Percentiles rank a stretch among this genome's conserved stretches.
Conservation (phyloP, 2,797 vertebrate genomes). For the Crenuchus spilurus region DNA sequence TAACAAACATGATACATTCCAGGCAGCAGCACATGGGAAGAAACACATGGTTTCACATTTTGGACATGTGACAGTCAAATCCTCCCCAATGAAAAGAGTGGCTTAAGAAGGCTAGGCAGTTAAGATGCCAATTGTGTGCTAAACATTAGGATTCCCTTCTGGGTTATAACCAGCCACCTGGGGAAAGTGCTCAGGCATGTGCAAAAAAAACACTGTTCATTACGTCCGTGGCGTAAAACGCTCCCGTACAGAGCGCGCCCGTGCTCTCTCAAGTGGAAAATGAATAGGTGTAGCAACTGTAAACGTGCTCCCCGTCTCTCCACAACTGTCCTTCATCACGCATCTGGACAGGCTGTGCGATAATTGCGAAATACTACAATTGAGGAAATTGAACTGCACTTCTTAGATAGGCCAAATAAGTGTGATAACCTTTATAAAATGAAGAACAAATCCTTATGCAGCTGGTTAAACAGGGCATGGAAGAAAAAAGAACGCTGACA, state of each 20-base stretch:
- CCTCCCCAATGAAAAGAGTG: neutral
- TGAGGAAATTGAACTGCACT: constrained; percentile 33
- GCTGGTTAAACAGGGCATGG: constrained; percentile 6
- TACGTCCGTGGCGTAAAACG: constrained; percentile 34
- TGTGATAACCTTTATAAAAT: no score
- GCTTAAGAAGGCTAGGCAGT: neutral
- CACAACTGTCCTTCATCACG: constrained; percentile 22
- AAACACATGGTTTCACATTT: neutral
- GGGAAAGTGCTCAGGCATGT: constrained; percentile 13
- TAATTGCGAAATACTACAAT: constrained; percentile 62
- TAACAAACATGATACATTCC: no score
- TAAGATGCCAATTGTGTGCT: neutral
- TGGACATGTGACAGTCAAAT: neutral
- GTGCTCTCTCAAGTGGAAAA: constrained; percentile 41
- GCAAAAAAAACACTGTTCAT: constrained; percentile 30
- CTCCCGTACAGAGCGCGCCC: constrained; percentile 37
- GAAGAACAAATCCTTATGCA: constrained; percentile 17
- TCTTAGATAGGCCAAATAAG: neutral
- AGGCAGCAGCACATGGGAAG: neutral
- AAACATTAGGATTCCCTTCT: neutral
- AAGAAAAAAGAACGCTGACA: neutral
- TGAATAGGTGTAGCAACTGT: constrained; percentile 38
- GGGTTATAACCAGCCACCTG: constrained; percentile 10
- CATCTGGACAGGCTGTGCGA: constrained; percentile 60
- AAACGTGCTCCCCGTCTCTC: constrained; percentile 35